These are phyloP conservation scores for Nicator chloris DNA, from an alignment of 2,113 vertebrate species.

Conservation along the genomic window DNA sequence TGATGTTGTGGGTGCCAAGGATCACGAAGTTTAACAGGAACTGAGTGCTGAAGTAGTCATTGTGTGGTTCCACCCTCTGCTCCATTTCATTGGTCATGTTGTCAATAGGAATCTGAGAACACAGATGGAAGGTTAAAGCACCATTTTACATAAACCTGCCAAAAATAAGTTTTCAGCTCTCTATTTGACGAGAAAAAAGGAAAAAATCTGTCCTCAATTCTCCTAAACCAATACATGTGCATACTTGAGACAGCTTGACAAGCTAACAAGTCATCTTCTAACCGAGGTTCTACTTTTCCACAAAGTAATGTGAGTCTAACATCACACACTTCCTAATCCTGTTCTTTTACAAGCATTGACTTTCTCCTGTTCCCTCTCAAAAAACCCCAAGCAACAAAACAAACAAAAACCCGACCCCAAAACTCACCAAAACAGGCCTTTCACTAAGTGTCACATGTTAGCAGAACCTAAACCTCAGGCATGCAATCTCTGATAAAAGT, in stretches of 20 bases:
- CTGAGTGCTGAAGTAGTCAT: conserved; percentile 99
- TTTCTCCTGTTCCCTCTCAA: neutral
- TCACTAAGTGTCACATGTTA: fast-evolving
- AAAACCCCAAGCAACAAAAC: neutral
- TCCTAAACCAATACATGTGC: neutral
- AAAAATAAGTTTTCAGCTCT: neutral
- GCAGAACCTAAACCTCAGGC: neutral
- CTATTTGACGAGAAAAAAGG: neutral
- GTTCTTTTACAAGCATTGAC: neutral
- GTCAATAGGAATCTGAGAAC: conserved; percentile 84
- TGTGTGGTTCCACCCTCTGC: conserved; percentile 94
- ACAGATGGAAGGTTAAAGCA: neutral
- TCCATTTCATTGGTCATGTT: conserved; percentile 91
- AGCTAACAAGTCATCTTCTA: neutral
- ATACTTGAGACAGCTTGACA: neutral
- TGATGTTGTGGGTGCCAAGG: conserved; percentile 89
- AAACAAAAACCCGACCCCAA: neutral
- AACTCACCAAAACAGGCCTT: neutral
- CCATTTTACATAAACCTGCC: neutral
- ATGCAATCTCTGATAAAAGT: neutral
- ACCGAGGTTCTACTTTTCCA: neutral
- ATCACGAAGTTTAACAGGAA: conserved; percentile 92
- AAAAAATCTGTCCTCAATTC: neutral
- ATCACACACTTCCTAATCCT: neutral
- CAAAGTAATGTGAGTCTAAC: neutral